A percentile compares a stretch with the other conserved stretches of the same genome.
Evolutionary conservation across 2,797 vertebrate species (phyloP).

Genomic region (Pogonophryne albipinna): DNA sequence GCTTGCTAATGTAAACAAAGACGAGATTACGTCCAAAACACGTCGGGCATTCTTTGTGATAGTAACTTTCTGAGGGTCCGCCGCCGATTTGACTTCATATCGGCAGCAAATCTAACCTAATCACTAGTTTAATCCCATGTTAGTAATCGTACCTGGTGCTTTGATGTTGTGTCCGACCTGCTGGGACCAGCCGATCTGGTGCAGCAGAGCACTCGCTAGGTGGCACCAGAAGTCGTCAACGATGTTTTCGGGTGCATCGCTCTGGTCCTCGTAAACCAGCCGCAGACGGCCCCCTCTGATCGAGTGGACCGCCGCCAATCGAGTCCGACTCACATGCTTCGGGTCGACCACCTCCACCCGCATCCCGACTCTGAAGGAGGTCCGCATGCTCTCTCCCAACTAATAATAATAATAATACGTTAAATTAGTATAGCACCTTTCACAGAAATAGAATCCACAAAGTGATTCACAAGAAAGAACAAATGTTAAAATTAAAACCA

Average conservation of each 20-base stretch:
- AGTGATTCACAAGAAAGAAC: too few relatives aligned
- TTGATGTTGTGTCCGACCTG: constrained; percentile 93
- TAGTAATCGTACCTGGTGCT: constrained; percentile 58
- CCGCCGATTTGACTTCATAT: too few relatives aligned
- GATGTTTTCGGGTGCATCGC: constrained; percentile 84
- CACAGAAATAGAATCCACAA: too few relatives aligned
- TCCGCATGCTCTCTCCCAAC: constrained; percentile 92
- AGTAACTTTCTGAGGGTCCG: too few relatives aligned
- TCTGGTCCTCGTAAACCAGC: constrained; percentile 91
- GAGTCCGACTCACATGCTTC: constrained; percentile 88
- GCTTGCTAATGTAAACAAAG: too few relatives aligned
- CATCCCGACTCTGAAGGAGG: constrained; percentile 89
- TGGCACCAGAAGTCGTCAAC: constrained; percentile 96
- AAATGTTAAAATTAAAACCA: too few relatives aligned
- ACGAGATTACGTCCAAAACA: too few relatives aligned
- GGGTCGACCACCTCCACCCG: constrained; percentile 95
- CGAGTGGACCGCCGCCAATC: constrained; percentile 89
- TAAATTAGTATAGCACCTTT: too few relatives aligned
- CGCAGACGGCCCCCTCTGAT: constrained; percentile 91
- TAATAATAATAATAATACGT: constrained; percentile 51
- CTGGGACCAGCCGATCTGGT: constrained; percentile 93
- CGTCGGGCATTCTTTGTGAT: too few relatives aligned
- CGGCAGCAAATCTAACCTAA: too few relatives aligned
- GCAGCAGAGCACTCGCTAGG: constrained; percentile 93
- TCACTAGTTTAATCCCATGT: not conserved